Evolutionary conservation across 2,113 vertebrate species (phyloP).

Genomic region (Phyllostomus hastatus): DNA sequence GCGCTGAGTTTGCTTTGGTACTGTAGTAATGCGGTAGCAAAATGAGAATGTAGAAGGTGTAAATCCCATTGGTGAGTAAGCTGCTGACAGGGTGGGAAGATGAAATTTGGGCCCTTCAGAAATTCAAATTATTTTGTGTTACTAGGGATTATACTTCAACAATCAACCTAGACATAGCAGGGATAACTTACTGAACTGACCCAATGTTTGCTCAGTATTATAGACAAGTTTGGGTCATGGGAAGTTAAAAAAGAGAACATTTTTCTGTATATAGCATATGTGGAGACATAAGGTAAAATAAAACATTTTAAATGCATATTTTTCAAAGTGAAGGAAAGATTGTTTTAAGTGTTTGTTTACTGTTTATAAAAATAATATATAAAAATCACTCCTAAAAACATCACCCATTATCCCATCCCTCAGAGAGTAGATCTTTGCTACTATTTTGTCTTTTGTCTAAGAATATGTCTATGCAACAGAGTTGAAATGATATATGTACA

Average conservation of each 20-base stretch:
- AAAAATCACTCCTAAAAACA: background rate
- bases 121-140: background rate
- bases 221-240: background rate
- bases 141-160: background rate
- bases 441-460: slow-evolving; percentile 27
- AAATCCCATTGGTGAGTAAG: background rate
- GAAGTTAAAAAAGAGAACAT: background rate
- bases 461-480: background rate
- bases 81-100: background rate
- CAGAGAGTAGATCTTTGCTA: background rate
- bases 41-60: background rate
- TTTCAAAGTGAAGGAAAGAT: slow-evolving; percentile 18
- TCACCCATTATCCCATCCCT: background rate
- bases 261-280: background rate
- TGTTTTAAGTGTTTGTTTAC: background rate
- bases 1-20: background rate
- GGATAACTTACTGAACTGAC: background rate
- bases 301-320: background rate
- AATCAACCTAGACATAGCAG: background rate
- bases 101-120: background rate
- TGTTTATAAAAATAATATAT: background rate
- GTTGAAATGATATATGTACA: background rate
- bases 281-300: background rate
- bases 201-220: background rate
- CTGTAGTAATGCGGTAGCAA: background rate